Evolutionary conservation across 2,888 invertebrate species (phyloP).

Genomic region (Himalopsyche kuldschensis): DNA sequence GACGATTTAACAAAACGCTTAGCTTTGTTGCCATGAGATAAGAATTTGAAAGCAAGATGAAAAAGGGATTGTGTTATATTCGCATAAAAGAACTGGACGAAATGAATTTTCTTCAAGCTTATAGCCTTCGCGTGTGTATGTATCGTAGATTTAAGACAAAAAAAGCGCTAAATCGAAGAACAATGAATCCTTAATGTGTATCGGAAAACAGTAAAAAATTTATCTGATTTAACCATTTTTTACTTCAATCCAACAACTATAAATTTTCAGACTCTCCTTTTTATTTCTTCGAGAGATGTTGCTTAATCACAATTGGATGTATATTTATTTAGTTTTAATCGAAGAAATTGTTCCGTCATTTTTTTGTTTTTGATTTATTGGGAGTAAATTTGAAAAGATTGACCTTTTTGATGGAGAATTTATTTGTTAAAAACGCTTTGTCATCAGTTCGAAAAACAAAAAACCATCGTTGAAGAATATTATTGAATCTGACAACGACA

Average conservation of each 20-base stretch:
- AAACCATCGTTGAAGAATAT: no score
- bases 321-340: no score
- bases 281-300: no score
- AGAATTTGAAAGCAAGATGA: slow-evolving; percentile 25
- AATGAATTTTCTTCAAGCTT: neutral
- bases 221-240: neutral
- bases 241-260: neutral
- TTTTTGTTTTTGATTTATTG: no score
- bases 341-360: no score
- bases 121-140: neutral
- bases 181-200: neutral
- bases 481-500: no score
- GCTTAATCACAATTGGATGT: no score
- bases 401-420: no score
- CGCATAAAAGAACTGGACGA: slow-evolving; percentile 9
- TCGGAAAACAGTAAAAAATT: neutral
- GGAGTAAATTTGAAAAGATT: no score
- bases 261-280: neutral
- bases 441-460: no score
- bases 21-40: slow-evolving; percentile 27
- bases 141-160: neutral
- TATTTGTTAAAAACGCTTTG: no score
- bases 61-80: slow-evolving; percentile 13
- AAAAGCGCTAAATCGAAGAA: neutral
- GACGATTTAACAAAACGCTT: slow-evolving; percentile 36